A percentile compares a stretch with the other conserved stretches of the same genome.
phyloP scores from a whole-genome alignment of 2,113 vertebrate species.

The Chionomys nivalis region DNA sequence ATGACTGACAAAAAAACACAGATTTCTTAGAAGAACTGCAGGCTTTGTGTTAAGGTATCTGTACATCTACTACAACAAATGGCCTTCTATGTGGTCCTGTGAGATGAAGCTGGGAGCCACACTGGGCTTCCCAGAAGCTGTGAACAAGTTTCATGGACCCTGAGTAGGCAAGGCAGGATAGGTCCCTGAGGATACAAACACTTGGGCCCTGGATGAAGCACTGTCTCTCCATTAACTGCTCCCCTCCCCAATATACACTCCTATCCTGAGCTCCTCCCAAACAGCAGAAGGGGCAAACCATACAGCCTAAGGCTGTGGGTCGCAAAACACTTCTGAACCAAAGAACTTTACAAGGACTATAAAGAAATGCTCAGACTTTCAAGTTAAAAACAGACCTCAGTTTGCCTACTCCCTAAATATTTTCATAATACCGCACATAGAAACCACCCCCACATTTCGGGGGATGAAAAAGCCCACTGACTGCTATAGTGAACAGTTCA shows the following conservation, averaged over 20 bases:
- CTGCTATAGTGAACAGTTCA: neutral
- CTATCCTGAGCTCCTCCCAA: neutral
- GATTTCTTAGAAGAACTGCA: neutral
- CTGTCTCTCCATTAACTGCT: neutral
- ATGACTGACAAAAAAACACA: neutral
- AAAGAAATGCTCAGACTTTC: neutral
- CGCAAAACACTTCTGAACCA: neutral
- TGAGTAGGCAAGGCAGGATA: neutral
- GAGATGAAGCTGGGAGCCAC: neutral
- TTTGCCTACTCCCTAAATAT: constrained; percentile 40
- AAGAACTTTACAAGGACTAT: neutral
- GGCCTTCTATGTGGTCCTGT: neutral
- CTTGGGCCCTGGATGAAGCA: neutral
- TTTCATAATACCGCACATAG: neutral
- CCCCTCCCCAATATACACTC: neutral
- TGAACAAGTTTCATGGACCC: neutral
- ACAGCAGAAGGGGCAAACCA: neutral
- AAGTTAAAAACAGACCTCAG: constrained; percentile 36
- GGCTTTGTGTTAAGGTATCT: neutral
- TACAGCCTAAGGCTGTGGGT: neutral
- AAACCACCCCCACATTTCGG: neutral
- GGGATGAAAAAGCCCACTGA: neutral
- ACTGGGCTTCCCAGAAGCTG: neutral
- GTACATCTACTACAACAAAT: neutral
- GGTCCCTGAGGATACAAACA: neutral